phyloP scores from a whole-genome alignment of 2,888 invertebrate species.

The Drosophila infuscata region DNA sequence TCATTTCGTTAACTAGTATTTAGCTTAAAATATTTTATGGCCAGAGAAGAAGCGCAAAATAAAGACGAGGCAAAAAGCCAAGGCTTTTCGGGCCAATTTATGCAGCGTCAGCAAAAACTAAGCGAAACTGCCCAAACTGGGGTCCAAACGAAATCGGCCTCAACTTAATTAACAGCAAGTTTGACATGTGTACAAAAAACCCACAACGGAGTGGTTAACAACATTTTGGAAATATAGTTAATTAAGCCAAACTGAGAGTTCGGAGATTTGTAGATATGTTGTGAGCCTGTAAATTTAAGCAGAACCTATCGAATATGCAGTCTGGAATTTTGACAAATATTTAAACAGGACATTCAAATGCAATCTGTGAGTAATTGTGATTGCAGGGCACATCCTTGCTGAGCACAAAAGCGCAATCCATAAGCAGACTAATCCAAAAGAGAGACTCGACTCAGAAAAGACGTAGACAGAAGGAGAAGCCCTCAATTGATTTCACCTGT shows the following conservation, averaged over 20 bases:
- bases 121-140: constrained; percentile 49
- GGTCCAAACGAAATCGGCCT: constrained; percentile 26
- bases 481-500: constrained; percentile 40
- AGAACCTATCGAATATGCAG: constrained; percentile 55
- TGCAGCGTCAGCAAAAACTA: constrained; percentile 72
- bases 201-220: constrained; percentile 35
- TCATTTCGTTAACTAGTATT: constrained; percentile 61
- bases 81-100: constrained; percentile 54
- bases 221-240: constrained; percentile 74
- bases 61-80: constrained; percentile 24
- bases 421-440: constrained; percentile 16
- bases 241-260: constrained; percentile 46
- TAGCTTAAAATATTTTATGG: constrained; percentile 50
- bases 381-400: constrained; percentile 19
- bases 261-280: background rate
- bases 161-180: constrained; percentile 70
- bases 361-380: constrained; percentile 39
- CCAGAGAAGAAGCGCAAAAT: constrained; percentile 19
- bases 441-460: background rate
- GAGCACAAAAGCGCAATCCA: constrained; percentile 65
- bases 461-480: constrained; percentile 16
- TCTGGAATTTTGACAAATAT: constrained; percentile 63
- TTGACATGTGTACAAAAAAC: constrained; percentile 51
- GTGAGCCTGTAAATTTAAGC: constrained; percentile 4
- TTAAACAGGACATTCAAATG: constrained; percentile 47